Conservation (phyloP, 1,140 invertebrate species). For the Plectrocnemia conspersa region DNA sequence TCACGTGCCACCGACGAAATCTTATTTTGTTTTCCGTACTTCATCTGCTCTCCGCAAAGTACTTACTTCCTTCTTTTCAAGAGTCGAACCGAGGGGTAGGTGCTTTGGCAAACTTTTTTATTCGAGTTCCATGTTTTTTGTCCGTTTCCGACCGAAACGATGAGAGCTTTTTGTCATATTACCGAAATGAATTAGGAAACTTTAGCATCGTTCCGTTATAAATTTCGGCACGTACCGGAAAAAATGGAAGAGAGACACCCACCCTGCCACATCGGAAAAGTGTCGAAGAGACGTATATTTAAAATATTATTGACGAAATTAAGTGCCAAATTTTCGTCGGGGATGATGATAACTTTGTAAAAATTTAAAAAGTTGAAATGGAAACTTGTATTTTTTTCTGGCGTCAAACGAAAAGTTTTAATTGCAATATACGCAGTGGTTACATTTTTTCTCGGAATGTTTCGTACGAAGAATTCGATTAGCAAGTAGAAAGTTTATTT, state of each 20-base stretch:
- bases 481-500: no score
- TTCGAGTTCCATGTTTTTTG: conserved; percentile 33
- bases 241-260: neutral
- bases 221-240: conserved; percentile 10
- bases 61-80: neutral
- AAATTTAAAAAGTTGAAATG: no score
- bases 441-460: no score
- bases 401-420: no score
- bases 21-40: conserved; percentile 35
- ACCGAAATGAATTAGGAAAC: conserved; percentile 33
- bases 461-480: no score
- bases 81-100: conserved; percentile 8
- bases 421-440: no score
- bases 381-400: no score
- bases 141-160: conserved; percentile 31
- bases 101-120: conserved; percentile 28
- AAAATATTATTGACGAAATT: no score
- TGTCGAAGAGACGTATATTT: no score
- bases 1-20: conserved; percentile 11
- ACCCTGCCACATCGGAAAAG: no score
- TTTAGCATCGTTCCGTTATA: conserved; percentile 11
- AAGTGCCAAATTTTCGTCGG: no score
- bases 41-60: conserved; percentile 25
- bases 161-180: conserved; percentile 35
- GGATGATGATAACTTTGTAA: no score